Percentiles rank a stretch among this genome's conserved stretches.
Evolutionary conservation across 2,888 invertebrate species (phyloP).

Genomic region (Oeneis ivallda): DNA sequence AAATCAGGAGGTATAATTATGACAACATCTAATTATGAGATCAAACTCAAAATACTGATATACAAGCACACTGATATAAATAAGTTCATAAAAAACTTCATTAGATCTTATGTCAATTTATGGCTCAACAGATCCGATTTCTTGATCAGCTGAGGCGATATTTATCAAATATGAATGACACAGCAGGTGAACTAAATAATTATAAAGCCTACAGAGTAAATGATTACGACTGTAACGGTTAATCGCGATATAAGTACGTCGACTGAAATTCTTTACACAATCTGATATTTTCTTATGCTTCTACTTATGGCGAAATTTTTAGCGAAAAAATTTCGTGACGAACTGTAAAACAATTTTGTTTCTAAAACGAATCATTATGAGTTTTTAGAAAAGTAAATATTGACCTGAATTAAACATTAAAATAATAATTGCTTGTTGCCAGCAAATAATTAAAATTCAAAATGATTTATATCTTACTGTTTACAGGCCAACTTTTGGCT

Average conservation of each 20-base stretch:
- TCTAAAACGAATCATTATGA: too few species aligned
- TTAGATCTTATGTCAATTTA: slow-evolving; percentile 57
- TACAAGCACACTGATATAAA: not conserved
- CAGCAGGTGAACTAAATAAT: slow-evolving; percentile 66
- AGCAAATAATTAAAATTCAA: not conserved
- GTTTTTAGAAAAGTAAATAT: too few species aligned
- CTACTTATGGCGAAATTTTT: not conserved
- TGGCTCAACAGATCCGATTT: slow-evolving; percentile 67
- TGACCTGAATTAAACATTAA: too few species aligned
- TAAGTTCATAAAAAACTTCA: slow-evolving; percentile 6
- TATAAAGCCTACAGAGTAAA: slow-evolving; percentile 46
- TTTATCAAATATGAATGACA: slow-evolving; percentile 71
- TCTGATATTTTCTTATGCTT: slow-evolving; percentile 1
- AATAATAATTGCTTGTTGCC: too few species aligned
- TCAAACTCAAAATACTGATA: not conserved
- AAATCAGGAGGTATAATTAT: not conserved
- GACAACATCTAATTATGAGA: not conserved
- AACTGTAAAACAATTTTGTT: not conserved
- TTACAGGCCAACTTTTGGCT: not conserved
- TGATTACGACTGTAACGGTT: slow-evolving; percentile 40
- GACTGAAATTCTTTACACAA: not conserved
- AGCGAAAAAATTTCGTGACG: not conserved
- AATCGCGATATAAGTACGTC: slow-evolving; percentile 1
- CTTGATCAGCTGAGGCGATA: slow-evolving; percentile 57
- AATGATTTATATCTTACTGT: not conserved